phyloP scores from a whole-genome alignment of 35 echinoderm and acorn worm species.

The Stichopus chloronotus region DNA sequence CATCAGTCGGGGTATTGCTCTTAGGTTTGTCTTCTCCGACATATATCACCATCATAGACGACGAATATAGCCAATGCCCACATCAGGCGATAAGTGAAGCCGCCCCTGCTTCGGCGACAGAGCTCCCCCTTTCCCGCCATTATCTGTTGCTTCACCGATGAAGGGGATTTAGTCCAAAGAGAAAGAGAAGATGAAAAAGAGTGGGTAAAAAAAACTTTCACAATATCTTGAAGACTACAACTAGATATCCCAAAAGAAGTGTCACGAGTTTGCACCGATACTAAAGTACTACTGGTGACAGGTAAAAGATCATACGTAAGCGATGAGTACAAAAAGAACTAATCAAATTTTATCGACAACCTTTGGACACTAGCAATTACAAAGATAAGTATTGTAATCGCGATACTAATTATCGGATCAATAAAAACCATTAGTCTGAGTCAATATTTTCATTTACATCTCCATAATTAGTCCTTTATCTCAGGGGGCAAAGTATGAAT shows the following conservation, averaged over 20 bases:
- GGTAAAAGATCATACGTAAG: too few species aligned
- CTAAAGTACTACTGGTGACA: too few species aligned
- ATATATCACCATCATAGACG: conserved; percentile 26
- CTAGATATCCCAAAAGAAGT: neutral
- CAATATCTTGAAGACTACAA: neutral
- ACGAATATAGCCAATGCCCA: neutral
- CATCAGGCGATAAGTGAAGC: neutral
- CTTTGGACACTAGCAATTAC: too few species aligned
- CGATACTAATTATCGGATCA: too few species aligned
- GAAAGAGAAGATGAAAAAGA: neutral
- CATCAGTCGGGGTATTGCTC: neutral
- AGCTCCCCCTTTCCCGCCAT: conserved; percentile 41
- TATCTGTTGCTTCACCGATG: neutral
- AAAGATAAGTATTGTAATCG: too few species aligned
- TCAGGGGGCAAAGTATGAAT: too few species aligned
- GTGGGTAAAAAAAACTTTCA: neutral
- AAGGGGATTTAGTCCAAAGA: neutral
- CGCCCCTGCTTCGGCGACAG: neutral
- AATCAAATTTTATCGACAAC: conserved; percentile 34
- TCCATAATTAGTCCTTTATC: too few species aligned
- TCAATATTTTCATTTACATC: too few species aligned
- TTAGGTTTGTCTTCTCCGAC: conserved; percentile 41
- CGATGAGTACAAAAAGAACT: neutral
- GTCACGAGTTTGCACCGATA: too few species aligned
- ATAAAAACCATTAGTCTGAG: too few species aligned